Evolutionary conservation across 2,888 invertebrate genomes (phyloP).

Genomic region (Tromatobia lineatoria): DNA sequence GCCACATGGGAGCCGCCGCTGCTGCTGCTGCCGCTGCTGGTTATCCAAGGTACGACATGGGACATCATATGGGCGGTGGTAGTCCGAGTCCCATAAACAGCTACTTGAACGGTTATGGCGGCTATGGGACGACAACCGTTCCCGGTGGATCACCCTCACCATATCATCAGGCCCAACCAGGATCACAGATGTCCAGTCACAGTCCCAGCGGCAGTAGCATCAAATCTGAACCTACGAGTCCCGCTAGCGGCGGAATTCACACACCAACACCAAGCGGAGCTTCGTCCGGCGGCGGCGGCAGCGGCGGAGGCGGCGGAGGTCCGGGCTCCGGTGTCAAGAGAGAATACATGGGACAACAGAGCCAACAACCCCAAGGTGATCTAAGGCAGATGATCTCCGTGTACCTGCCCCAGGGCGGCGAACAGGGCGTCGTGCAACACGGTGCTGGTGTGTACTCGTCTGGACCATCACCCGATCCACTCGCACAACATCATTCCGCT

Average conservation of each 20-base stretch:
- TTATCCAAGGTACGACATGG: conserved; percentile 96
- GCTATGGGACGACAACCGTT: conserved; percentile 89
- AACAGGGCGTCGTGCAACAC: conserved; percentile 89
- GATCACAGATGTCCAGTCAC: conserved; percentile 90
- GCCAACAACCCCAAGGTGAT: conserved; percentile 88
- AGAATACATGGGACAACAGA: conserved; percentile 85
- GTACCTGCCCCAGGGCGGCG: conserved; percentile 90
- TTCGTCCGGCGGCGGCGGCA: conserved; percentile 78
- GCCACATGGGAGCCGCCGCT: conserved; percentile 87
- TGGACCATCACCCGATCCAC: conserved; percentile 88
- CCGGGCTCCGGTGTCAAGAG: conserved; percentile 76
- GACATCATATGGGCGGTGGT: conserved; percentile 91
- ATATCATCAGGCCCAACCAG: conserved; percentile 89
- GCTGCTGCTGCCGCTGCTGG: conserved; percentile 86
- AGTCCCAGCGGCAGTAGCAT: conserved; percentile 95
- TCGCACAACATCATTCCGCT: conserved; percentile 84
- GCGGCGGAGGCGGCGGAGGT: conserved; percentile 90
- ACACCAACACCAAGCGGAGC: conserved; percentile 86
- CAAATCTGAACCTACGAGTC: conserved; percentile 95
- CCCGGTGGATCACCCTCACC: conserved; percentile 89
- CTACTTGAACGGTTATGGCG: conserved; percentile 91
- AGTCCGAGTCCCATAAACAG: conserved; percentile 92
- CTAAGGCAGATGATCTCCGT: conserved; percentile 91
- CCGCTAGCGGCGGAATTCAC: conserved; percentile 89
- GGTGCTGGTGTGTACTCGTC: conserved; percentile 86